Evolutionary conservation across 1,140 invertebrate genomes (phyloP).

Genomic region (Polypedilum vanderplanki): DNA sequence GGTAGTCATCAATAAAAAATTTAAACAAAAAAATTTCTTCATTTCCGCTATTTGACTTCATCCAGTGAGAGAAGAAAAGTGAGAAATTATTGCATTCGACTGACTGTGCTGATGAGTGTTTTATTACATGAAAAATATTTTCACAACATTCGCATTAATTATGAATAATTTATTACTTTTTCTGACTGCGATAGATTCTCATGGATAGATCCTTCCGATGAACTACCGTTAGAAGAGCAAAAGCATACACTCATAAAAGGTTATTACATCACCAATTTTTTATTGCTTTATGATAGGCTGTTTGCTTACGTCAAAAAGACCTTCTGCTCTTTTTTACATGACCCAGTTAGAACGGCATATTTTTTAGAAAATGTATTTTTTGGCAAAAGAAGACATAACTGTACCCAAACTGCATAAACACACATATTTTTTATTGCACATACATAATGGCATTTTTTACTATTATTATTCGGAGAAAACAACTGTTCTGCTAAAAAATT

Average conservation of each 20-base stretch:
- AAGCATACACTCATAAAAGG: no score
- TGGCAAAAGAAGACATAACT: constrained; percentile 9
- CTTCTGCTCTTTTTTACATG: neutral
- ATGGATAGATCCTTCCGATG: neutral
- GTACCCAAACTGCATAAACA: neutral
- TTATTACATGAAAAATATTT: neutral
- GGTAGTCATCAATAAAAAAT: neutral
- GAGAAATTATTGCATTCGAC: neutral
- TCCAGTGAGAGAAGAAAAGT: no score
- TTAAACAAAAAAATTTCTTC: constrained; percentile 14
- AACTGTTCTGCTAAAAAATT: neutral
- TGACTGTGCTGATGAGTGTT: constrained; percentile 8
- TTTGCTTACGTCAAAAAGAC: neutral
- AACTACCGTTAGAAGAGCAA: neutral
- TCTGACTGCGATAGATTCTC: neutral
- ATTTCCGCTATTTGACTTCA: neutral
- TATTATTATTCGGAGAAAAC: no score
- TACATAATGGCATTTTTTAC: neutral
- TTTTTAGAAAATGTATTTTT: neutral
- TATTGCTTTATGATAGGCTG: neutral
- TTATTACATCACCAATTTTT: neutral
- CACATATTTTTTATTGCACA: neutral
- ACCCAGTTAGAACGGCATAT: constrained; percentile 24
- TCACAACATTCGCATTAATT: constrained; percentile 3
- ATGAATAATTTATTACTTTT: neutral